Percentiles rank a stretch among this genome's conserved stretches.
Conservation (phyloP, 2,797 vertebrate species). For the Coluber constrictor region DNA sequence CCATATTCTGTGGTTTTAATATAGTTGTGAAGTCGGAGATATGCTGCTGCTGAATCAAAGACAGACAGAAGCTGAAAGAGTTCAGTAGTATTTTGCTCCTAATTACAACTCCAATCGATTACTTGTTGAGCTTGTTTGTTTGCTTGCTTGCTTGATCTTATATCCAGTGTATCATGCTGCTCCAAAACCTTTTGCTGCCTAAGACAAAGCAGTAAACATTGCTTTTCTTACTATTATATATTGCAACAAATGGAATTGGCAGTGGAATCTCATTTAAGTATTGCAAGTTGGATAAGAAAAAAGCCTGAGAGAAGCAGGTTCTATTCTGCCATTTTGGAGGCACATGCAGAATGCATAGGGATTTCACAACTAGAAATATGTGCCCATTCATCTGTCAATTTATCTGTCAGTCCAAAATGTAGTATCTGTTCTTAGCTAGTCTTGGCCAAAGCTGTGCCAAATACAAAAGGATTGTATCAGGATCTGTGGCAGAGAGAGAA, state of each 20-base stretch:
- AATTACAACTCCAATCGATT: background rate
- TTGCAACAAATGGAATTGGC: background rate
- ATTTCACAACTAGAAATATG: background rate
- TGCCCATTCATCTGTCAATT: background rate
- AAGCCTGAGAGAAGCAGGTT: no score
- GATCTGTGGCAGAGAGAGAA: no score
- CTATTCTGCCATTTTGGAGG: no score
- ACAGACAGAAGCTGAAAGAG: background rate
- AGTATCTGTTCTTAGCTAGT: background rate
- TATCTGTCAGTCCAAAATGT: background rate
- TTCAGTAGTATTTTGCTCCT: background rate
- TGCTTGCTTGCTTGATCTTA: background rate
- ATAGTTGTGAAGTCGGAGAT: background rate
- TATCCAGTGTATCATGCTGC: background rate
- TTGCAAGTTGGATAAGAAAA: no score
- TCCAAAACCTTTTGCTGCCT: background rate
- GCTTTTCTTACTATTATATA: background rate
- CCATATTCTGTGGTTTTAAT: background rate
- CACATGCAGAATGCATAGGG: no score
- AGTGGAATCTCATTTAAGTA: background rate
- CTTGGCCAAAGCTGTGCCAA: no score
- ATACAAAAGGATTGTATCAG: no score
- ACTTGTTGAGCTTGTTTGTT: background rate
- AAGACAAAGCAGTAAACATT: background rate
- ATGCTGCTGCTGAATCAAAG: background rate